Percentiles rank a stretch among this genome's conserved stretches.
Evolutionary conservation across 2,113 vertebrate species (phyloP).

Genomic region (Glareola pratincola): DNA sequence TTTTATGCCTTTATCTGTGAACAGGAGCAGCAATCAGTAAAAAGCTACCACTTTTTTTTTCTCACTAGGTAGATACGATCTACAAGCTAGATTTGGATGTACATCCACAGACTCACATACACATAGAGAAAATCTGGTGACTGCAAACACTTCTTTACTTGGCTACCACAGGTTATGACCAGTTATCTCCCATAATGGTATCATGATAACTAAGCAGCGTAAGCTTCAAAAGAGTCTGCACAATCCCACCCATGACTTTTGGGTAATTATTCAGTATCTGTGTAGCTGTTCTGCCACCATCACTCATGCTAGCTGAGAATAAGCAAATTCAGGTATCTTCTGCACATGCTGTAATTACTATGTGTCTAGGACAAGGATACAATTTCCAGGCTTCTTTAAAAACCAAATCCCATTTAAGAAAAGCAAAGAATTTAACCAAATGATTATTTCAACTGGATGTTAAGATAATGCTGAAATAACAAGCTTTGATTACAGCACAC

Average conservation of each 20-base stretch:
- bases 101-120: neutral
- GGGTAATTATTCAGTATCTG: neutral
- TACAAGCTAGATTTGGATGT: neutral
- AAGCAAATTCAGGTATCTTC: neutral
- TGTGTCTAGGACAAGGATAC: neutral
- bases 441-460: neutral
- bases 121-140: neutral
- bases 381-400: neutral
- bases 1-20: neutral
- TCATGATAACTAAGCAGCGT: neutral
- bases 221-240: neutral
- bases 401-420: neutral
- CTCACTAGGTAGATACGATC: neutral
- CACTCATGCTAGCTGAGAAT: neutral
- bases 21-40: neutral
- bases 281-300: neutral
- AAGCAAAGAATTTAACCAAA: neutral
- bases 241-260: neutral
- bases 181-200: neutral
- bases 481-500: neutral
- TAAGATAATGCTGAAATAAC: neutral
- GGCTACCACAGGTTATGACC: neutral
- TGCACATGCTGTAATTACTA: neutral
- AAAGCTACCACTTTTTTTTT: neutral
- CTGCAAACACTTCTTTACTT: neutral